A percentile compares a stretch with the other conserved stretches of the same genome.
Evolutionary conservation across 2,797 vertebrate genomes (phyloP).

Genomic region (Paratrypauchen microcephalus): DNA sequence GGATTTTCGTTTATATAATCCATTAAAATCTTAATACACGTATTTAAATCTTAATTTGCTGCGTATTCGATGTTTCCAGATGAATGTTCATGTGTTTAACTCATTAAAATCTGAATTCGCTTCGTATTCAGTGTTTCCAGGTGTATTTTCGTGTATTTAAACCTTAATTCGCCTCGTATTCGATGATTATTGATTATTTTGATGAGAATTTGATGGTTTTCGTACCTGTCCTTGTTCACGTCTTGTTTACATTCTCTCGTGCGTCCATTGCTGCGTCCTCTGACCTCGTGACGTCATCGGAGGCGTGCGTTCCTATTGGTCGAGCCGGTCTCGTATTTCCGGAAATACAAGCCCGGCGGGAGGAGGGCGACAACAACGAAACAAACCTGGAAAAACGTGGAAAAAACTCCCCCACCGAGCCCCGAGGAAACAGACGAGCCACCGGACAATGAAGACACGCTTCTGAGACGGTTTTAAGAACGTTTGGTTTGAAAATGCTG

Average conservation of each 20-base stretch:
- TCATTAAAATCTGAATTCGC: too few relatives aligned
- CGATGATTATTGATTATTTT: too few relatives aligned
- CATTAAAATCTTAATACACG: too few relatives aligned
- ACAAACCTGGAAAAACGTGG: neutral
- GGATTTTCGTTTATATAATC: too few relatives aligned
- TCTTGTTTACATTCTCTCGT: slow-evolving; percentile 57
- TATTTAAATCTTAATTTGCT: too few relatives aligned
- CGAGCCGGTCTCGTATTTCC: neutral
- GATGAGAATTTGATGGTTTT: too few relatives aligned
- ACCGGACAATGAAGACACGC: slow-evolving; percentile 11
- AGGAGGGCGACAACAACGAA: neutral
- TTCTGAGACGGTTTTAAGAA: neutral
- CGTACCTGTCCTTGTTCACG: slow-evolving; percentile 32
- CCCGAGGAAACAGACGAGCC: neutral
- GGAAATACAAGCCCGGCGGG: neutral
- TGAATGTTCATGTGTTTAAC: too few relatives aligned
- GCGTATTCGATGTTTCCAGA: too few relatives aligned
- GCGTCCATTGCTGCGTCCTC: slow-evolving; percentile 20
- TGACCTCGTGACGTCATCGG: too few relatives aligned
- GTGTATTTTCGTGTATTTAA: too few relatives aligned
- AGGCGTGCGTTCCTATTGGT: slow-evolving; percentile 57
- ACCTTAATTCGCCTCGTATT: too few relatives aligned
- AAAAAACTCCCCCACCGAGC: neutral
- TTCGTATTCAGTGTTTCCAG: too few relatives aligned
- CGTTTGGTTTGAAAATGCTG: slow-evolving; percentile 59